Percentiles rank a stretch among this genome's conserved stretches.
Evolutionary conservation across 2,113 vertebrate species (phyloP).

Genomic region (Ptyas mucosa): DNA sequence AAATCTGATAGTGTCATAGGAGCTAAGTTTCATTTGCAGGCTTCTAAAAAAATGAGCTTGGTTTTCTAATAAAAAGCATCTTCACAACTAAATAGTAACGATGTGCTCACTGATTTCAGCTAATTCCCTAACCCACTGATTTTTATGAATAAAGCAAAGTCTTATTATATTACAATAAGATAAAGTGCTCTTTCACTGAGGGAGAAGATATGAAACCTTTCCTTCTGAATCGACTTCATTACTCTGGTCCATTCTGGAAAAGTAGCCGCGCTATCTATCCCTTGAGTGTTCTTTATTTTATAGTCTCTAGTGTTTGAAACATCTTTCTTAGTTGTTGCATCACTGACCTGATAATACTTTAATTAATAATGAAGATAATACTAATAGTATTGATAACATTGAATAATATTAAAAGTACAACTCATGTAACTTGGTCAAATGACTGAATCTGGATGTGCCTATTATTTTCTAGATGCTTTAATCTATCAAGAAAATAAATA

Average conservation of each 20-base stretch:
- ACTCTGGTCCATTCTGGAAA: background rate
- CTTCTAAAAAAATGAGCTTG: background rate
- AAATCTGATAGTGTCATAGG: conserved; percentile 26
- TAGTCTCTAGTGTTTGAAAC: conserved; percentile 19
- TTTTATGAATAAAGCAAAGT: background rate
- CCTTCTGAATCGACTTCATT: background rate
- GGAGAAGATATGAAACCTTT: background rate
- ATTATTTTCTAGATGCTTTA: background rate
- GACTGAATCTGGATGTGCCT: background rate
- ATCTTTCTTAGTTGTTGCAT: conserved; percentile 5
- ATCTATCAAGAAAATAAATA: background rate
- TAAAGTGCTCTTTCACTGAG: background rate
- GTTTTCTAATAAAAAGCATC: background rate
- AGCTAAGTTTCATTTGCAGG: conserved; percentile 43
- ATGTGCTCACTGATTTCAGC: background rate
- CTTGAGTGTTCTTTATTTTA: background rate
- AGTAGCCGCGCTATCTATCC: background rate
- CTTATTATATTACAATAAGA: background rate
- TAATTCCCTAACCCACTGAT: background rate
- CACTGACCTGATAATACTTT: conserved; percentile 28
- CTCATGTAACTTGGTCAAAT: background rate
- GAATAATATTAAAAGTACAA: background rate
- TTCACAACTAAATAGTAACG: background rate
- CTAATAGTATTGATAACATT: background rate
- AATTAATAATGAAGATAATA: background rate